These are phyloP conservation scores for Pseudomyrmex flavicornis DNA, from an alignment of 1,140 invertebrate species.

Conservation along the genomic window DNA sequence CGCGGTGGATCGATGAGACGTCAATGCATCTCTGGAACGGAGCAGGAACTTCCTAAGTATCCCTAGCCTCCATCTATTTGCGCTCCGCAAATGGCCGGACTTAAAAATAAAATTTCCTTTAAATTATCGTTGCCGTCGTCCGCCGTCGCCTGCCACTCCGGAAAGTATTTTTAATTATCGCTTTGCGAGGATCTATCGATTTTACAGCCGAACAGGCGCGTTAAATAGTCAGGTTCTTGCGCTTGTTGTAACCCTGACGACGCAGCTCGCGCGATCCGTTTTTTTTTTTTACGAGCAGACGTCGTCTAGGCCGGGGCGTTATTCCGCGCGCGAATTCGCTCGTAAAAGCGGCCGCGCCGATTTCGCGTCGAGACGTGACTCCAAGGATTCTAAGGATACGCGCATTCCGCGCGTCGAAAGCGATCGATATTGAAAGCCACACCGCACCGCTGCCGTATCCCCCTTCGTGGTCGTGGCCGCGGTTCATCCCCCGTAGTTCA, in stretches of 20 bases:
- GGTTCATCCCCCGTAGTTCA: neutral
- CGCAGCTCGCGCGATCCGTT: neutral
- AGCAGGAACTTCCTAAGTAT: slow-evolving; percentile 28
- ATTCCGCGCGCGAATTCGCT: neutral
- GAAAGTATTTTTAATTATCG: slow-evolving; percentile 56
- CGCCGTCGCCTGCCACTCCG: slow-evolving; percentile 9
- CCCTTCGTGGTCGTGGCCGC: no score
- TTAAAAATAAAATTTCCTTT: slow-evolving; percentile 54
- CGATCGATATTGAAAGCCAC: neutral
- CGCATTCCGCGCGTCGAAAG: neutral
- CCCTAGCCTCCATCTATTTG: slow-evolving; percentile 13
- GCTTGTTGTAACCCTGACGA: neutral
- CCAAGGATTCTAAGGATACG: neutral
- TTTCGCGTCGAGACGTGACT: neutral
- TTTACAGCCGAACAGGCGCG: slow-evolving; percentile 11
- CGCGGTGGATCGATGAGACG: slow-evolving; percentile 25
- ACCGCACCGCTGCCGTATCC: no score
- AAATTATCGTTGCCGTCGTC: slow-evolving; percentile 40
- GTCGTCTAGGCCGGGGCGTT: slow-evolving; percentile 1
- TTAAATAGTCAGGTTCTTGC: slow-evolving; percentile 24
- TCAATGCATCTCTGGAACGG: slow-evolving; percentile 17
- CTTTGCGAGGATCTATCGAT: neutral
- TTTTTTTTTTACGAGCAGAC: slow-evolving; percentile 21
- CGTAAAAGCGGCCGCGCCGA: slow-evolving; percentile 10
- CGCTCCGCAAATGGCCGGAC: slow-evolving; percentile 19